These are phyloP conservation scores for Eospalax fontanierii DNA, from an alignment of 2,797 vertebrate species.

Conservation along the genomic window DNA sequence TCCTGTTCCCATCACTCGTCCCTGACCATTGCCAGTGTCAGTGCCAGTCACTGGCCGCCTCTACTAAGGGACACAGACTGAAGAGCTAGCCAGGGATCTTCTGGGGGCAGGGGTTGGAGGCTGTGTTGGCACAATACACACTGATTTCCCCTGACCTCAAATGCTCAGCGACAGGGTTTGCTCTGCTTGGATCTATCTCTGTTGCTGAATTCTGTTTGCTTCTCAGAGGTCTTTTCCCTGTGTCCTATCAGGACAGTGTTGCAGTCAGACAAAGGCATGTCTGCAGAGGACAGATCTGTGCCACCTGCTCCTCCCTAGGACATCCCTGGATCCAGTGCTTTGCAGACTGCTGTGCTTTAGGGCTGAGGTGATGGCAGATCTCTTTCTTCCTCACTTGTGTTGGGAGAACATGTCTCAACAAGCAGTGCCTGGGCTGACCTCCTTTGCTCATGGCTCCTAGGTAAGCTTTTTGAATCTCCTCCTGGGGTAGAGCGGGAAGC, in stretches of 20 bases:
- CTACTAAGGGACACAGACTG: not conserved
- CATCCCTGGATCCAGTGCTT: not conserved
- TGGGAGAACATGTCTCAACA: not conserved
- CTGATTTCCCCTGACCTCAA: accelerated
- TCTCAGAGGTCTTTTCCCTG: not conserved
- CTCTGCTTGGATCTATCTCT: not conserved
- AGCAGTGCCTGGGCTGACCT: not conserved
- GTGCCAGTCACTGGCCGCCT: accelerated
- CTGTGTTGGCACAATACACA: not conserved
- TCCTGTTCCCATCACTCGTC: accelerated
- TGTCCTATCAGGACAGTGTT: not conserved
- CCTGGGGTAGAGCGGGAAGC: not conserved
- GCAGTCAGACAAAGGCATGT: not conserved
- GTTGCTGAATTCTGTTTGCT: not conserved
- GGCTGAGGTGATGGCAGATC: not conserved
- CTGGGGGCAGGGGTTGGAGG: accelerated
- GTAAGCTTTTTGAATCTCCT: not conserved
- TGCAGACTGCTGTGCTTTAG: not conserved
- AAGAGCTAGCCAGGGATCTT: too few species aligned
- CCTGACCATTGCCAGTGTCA: accelerated
- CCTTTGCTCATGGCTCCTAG: not conserved
- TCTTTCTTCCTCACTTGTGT: not conserved
- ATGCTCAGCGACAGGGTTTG: not conserved
- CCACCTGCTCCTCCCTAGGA: not conserved
- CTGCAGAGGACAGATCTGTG: not conserved